Base-by-base conservation (phyloP, 2,113 vertebrate species). In the Riparia riparia region DNA sequence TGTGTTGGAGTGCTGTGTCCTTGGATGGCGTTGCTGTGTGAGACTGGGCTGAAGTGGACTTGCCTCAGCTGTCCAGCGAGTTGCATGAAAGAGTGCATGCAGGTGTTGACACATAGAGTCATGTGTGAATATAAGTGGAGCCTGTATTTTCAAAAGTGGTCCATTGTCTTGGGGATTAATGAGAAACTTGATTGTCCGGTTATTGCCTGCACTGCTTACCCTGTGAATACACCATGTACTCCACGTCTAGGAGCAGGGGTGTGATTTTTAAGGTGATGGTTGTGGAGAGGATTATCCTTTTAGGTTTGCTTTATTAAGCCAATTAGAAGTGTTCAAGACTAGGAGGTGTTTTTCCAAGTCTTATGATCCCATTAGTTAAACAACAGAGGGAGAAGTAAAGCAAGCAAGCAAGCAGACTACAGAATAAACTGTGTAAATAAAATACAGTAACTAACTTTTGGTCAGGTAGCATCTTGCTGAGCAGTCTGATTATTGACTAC, bases 361-460 rank as follows among this genome's bases (percentile, higher is more conserved):
- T 94, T 94, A 64, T 66, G 94, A 94, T 93, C 81, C 94, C 86
- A 83, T 88, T 94, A 94, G 80, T 92, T 95, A 93, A 97, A 94
- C 80, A 96, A 83, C 18, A 5, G 83, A 58, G 58, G 44, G 66
- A 60, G 81, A 92, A 85, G 68, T 85, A 64, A 86, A 89, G 94
- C 50, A 93, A 95, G 60, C 37, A 37, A 37, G 66, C 34, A 82
- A 83, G 34, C 49, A 63, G 56, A 34, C 56, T 90, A 37, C 56
- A 50, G 60, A 65, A 73, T 53, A 87, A 76, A 32, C 44, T 89
- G 47, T 90, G 61, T 77, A 84, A 87, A 84, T 88, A 96, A 96
- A 85, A 77, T 74, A 84, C 39, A 90, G 32, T 90, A 92, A 78
- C 92, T 88, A 68, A 95, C 74, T 96, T 85, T 26, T 90, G 66